phyloP scores from a whole-genome alignment of 1,140 invertebrate species.

The Drosophila lacteicornis region DNA sequence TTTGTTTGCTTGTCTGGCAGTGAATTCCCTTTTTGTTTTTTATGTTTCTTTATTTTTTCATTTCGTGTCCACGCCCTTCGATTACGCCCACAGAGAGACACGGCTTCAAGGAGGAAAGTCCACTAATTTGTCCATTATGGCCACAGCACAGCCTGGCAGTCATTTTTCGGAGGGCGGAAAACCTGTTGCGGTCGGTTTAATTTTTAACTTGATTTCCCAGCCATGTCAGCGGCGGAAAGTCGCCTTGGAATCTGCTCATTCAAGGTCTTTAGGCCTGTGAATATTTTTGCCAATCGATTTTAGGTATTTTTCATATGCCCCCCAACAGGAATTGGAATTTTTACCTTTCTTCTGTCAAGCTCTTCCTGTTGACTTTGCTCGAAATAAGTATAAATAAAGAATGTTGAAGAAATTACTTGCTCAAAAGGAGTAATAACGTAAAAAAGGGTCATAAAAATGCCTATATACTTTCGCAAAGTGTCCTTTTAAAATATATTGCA shows the following conservation, averaged over 20 bases:
- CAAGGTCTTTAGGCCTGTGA: too few species aligned
- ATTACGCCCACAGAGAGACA: constrained; percentile 11
- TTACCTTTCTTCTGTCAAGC: too few species aligned
- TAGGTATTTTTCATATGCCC: constrained; percentile 5
- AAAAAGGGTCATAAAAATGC: not conserved
- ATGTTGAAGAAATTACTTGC: not conserved
- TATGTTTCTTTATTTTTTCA: not conserved
- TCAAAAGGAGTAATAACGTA: constrained; percentile 8
- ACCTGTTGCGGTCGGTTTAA: constrained; percentile 74
- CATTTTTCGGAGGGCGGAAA: constrained; percentile 16
- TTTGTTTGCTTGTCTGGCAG: constrained; percentile 12
- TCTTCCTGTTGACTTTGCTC: too few species aligned
- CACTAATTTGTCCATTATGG: constrained; percentile 75
- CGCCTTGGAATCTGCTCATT: not conserved
- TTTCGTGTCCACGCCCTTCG: constrained; percentile 18
- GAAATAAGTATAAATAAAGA: too few species aligned
- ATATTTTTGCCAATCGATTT: too few species aligned
- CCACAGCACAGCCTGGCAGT: constrained; percentile 23
- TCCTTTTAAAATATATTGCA: not conserved
- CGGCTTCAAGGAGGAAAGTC: constrained; percentile 18
- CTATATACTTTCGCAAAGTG: not conserved
- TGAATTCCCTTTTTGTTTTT: not conserved
- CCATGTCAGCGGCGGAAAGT: not conserved
- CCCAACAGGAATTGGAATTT: constrained; percentile 1
- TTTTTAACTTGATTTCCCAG: constrained; percentile 61